Conservation (phyloP, 2,888 invertebrate species). For the Xestia ashworthii region DNA sequence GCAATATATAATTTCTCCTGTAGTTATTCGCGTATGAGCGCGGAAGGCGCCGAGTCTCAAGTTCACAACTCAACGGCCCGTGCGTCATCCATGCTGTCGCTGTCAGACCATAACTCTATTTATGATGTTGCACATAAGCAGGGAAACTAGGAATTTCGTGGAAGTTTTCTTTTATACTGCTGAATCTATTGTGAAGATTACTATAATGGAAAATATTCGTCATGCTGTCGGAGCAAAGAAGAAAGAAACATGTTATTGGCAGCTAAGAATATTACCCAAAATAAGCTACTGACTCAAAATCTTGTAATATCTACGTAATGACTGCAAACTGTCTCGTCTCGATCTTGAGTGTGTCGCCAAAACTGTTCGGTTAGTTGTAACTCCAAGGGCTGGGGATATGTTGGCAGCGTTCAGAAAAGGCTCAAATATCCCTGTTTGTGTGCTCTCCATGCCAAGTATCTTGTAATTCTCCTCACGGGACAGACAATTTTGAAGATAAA, state of each 20-base stretch:
- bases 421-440: slow-evolving; percentile 4
- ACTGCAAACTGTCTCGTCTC: background rate
- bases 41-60: slow-evolving; percentile 66
- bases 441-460: slow-evolving; percentile 29
- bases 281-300: background rate
- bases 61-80: slow-evolving; percentile 36
- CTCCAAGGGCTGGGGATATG: slow-evolving; percentile 1
- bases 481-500: slow-evolving; percentile 26
- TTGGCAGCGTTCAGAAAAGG: slow-evolving; percentile 11
- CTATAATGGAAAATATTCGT: background rate
- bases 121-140: slow-evolving; percentile 35
- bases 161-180: background rate
- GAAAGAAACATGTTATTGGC: background rate
- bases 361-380: background rate
- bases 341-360: slow-evolving; percentile 13
- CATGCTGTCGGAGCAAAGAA: background rate
- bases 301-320: background rate
- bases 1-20: slow-evolving; percentile 13
- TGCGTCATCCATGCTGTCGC: slow-evolving; percentile 55
- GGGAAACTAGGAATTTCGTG: slow-evolving; percentile 11
- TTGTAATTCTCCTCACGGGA: slow-evolving; percentile 16
- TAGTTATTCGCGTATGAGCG: slow-evolving; percentile 42
- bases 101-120: slow-evolving; percentile 35
- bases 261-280: background rate
- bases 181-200: background rate